These are phyloP conservation scores for Clarias platycephalus DNA, from an alignment of 2,797 vertebrate species.

Conservation along the genomic window DNA sequence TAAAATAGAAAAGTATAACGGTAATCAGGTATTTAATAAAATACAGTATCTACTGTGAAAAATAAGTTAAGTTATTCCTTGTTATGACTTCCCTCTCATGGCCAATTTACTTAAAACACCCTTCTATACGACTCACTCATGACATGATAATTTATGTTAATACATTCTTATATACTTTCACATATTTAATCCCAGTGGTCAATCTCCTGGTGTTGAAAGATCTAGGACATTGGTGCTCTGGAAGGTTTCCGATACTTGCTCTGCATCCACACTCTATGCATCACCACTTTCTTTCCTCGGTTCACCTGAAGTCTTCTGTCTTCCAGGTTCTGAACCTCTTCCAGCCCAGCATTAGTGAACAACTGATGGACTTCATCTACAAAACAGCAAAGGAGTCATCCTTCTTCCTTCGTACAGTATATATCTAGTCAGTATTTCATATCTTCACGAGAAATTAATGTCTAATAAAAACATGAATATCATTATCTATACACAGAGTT, in stretches of 20 bases:
- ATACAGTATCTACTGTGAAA: not conserved
- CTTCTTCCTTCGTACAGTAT: not conserved
- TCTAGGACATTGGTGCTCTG: not conserved
- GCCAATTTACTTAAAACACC: not conserved
- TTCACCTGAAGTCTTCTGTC: slow-evolving; percentile 90
- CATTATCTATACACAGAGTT: not conserved
- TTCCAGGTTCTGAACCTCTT: slow-evolving; percentile 87
- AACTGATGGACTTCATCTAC: slow-evolving; percentile 82
- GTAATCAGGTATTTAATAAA: not conserved
- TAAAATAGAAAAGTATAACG: not conserved
- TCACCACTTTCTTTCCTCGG: slow-evolving; percentile 85
- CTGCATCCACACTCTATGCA: slow-evolving; percentile 91
- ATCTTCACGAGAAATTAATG: not conserved
- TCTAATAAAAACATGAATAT: not conserved
- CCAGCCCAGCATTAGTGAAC: slow-evolving; percentile 84
- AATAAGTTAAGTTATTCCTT: not conserved
- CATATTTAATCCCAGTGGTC: not conserved
- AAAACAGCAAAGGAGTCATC: slow-evolving; percentile 51
- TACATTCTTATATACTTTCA: not conserved
- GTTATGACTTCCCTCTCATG: not conserved
- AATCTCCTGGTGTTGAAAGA: not conserved
- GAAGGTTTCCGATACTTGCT: slow-evolving; percentile 86
- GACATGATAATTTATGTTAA: not conserved
- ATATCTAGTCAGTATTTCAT: not conserved
- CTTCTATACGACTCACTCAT: not conserved